These are phyloP conservation scores for Diarsia rubi DNA, from an alignment of 2,888 invertebrate genomes.

Conservation along the genomic window DNA sequence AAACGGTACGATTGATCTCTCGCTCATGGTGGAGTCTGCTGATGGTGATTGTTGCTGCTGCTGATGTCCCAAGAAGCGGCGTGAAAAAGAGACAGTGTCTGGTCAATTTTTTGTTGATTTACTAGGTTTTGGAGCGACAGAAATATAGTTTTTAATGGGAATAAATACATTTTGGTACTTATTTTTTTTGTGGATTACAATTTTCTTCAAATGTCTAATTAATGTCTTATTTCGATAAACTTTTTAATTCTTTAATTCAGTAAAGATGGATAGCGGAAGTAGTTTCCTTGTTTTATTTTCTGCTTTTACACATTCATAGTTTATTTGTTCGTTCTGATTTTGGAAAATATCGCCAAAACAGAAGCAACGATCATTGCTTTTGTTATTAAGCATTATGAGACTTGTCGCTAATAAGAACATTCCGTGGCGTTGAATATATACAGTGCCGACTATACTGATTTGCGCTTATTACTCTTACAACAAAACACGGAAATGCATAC, in stretches of 20 bases:
- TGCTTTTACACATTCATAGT: no score
- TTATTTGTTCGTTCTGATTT: not conserved
- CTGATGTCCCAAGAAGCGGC: conserved; percentile 74
- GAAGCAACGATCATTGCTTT: not conserved
- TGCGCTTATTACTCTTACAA: not conserved
- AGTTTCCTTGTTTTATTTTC: not conserved
- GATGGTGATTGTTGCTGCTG: conserved; percentile 90
- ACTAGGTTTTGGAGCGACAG: not conserved
- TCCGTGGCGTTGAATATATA: not conserved
- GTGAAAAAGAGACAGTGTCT: conserved; percentile 80
- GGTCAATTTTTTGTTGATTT: conserved; percentile 29
- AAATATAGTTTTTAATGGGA: not conserved
- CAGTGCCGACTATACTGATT: not conserved
- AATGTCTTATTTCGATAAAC: not conserved
- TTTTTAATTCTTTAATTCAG: not conserved
- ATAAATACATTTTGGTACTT: not conserved
- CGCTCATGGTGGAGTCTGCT: conserved; percentile 90
- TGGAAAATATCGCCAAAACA: not conserved
- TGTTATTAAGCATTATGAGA: not conserved
- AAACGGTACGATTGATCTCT: conserved; percentile 88
- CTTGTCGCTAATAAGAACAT: not conserved
- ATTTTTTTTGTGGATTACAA: not conserved
- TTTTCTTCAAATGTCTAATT: not conserved
- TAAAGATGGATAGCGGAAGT: no score
- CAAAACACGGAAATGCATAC: conserved; percentile 6